Evolutionary conservation across 2,888 invertebrate species (phyloP), one percentile per base, ranked within the genome.

Genomic region (Heliconius aoede): DNA sequence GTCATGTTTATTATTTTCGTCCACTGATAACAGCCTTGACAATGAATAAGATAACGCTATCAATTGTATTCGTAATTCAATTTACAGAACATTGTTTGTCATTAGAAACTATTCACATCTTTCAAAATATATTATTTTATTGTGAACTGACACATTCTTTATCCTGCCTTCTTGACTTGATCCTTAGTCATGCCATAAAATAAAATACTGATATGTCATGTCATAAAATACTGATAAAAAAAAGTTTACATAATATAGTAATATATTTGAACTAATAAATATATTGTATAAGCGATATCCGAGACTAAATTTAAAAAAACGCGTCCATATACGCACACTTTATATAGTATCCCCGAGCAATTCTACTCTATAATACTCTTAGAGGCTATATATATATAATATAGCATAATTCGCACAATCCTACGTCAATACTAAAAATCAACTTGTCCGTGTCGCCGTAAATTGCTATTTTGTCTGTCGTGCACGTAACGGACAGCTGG

Each of bases 401-500:
- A 28, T 69, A n/a, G n/a, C 13, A 32, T n/a, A 69, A 55, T 69
- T 30, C 2, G 30, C 30, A 55, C 55, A n/a, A 55, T 30, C 15
- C 30, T n/a, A 30, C 30, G 8, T 51, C 30, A 69, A 51, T 36
- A 55, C 30, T 5, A 55, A 55, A 69, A 69, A n/a, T 13, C 13
- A 7, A 32, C 28, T 30, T 55, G 51, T 26, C n/a, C n/a, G 30
- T 51, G 11, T 55, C 55, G n/a, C 8, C 13, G 32, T 32, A 55
- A 72, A 72, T 72, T 24, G 36, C 1, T 24, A 40, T 61, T 28
- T 61, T 11, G 24, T 68, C 36, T 26, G 51, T 69, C 40, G 76
- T 78, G 55, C 75, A 58, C 71, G 77, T 77, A 77, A 77, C 65
- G 64, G 26, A 60, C 79, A 77, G 77, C 75, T 79, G 79, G 73